A percentile compares a stretch with the other conserved stretches of the same genome.
phyloP scores from a whole-genome alignment of 2,113 vertebrate species.

The Atlantisia rogersi region DNA sequence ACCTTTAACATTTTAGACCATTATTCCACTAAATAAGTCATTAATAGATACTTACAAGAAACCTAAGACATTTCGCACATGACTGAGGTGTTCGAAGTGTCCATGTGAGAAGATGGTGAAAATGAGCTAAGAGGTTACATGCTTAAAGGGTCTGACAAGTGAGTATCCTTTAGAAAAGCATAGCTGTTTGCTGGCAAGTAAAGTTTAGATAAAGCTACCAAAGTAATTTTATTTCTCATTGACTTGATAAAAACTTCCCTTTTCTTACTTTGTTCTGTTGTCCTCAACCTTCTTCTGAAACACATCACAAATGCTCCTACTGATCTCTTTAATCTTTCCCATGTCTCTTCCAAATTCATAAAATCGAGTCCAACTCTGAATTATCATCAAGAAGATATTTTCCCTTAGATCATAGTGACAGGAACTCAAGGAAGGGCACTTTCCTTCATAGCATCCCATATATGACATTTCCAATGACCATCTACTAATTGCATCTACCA shows the following conservation, averaged over 20 bases:
- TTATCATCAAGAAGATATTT: background rate
- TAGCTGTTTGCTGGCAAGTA: background rate
- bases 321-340: background rate
- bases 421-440: background rate
- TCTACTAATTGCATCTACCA: background rate
- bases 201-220: background rate
- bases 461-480: background rate
- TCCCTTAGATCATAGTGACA: background rate
- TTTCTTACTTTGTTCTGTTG: background rate
- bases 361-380: background rate
- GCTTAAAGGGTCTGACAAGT: background rate
- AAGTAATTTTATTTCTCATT: background rate
- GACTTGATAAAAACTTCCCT: background rate
- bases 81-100: background rate
- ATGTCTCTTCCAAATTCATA: background rate
- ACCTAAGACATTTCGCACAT: background rate
- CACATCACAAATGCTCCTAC: background rate
- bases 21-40: background rate
- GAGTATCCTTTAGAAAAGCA: background rate
- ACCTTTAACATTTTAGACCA: background rate
- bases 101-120: background rate
- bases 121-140: background rate
- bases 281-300: background rate
- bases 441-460: background rate
- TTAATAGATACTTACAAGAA: background rate